phyloP scores from a whole-genome alignment of 2,113 vertebrate species.

The Rallus limicola region DNA sequence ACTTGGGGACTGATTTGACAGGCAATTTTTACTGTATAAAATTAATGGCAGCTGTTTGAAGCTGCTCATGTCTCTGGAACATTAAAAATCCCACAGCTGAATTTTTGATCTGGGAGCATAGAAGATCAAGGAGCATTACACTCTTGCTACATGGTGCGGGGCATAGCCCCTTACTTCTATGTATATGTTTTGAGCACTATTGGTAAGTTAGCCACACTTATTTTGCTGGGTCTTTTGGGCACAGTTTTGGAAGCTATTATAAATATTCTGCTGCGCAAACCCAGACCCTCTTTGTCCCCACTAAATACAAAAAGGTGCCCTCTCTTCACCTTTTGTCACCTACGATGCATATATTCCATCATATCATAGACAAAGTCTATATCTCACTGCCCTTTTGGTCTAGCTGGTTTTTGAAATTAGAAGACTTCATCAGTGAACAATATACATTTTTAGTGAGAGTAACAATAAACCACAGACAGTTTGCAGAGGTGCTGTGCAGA shows the following conservation, averaged over 20 bases:
- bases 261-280: not conserved
- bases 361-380: not conserved
- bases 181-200: not conserved
- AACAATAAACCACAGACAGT: not conserved
- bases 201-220: not conserved
- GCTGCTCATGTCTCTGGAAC: not conserved
- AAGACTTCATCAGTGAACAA: not conserved
- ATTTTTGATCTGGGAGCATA: not conserved
- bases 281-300: not conserved
- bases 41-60: slow-evolving; percentile 24
- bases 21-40: not conserved
- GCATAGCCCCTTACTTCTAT: not conserved
- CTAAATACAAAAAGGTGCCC: not conserved
- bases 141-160: not conserved
- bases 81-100: not conserved
- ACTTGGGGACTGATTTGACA: not conserved
- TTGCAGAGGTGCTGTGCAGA: not conserved
- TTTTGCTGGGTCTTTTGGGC: not conserved
- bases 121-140: not conserved
- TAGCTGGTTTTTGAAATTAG: not conserved
- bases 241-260: not conserved
- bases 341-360: not conserved
- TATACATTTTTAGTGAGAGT: not conserved
- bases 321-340: not conserved
- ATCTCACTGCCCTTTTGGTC: not conserved